Base-by-base conservation (phyloP, 2,888 invertebrate species). In the Notocelia uddmanniana region DNA sequence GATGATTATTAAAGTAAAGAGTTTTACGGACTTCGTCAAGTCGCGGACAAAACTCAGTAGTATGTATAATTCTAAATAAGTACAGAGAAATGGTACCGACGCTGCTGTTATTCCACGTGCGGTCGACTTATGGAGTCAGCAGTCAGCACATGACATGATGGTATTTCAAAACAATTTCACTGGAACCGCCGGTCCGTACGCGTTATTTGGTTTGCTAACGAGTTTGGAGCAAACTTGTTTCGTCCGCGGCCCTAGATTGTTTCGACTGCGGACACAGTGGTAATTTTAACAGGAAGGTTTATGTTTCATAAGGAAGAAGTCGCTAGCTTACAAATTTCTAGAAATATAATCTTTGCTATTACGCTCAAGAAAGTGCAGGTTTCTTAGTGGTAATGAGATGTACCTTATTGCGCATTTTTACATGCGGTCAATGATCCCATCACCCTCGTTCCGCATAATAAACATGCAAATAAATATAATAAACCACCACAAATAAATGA, bases 131-230 rank as follows among this genome's bases (percentile, higher is more conserved):
- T 8, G n/a, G n/a, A 45, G 45, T n/a, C 52, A 55, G 15, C 37
- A 45, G 45, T n/a, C 52, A 55, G 15, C 37, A 8, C 21, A 41
- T 31, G 19, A 64, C 13, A 52, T 19, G 60, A n/a, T 45, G 37
- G 19, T 54, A 69, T 69, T 62, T 62, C 69, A 62, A 55, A 62
- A 69, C 31, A n/a, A 62, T 69, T 60, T 62, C 37, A 41, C 60
- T 45, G 54, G 54, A 69, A 69, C 60, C 23, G 68, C 54, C 60
- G 60, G 23, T 50, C 19, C 9, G 69, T 54, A 54, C 60, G 60
- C 41, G 69, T 34, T 69, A 62, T 69, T 69, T 69, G 60, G 69
- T 69, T 69, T 69, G 41, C 69, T 62, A 69, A 69, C 69, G 60
- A 62, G 69, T 62, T 54, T 41, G 54, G 45, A 60, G 69, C 31